A percentile compares a stretch with the other conserved stretches of the same genome.
These are phyloP conservation scores for Poeciliopsis occidentalis DNA, from an alignment of 2,113 vertebrate genomes.

Conservation along the genomic window DNA sequence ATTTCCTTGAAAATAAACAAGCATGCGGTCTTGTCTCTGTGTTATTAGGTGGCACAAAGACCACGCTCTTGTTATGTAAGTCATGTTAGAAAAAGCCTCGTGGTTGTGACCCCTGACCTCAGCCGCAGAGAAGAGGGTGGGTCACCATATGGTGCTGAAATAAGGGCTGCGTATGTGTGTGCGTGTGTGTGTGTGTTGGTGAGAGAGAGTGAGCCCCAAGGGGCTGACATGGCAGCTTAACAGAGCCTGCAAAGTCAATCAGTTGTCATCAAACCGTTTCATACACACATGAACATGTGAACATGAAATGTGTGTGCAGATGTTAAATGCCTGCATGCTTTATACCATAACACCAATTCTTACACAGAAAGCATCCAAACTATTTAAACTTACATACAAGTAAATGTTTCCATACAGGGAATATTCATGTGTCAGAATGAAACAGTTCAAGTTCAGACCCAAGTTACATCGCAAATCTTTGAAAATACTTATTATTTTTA, in stretches of 20 bases:
- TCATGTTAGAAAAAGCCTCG: conserved; percentile 57
- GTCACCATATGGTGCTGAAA: conserved; percentile 75
- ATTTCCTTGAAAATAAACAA: neutral
- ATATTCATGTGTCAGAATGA: neutral
- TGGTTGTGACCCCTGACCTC: conserved; percentile 66
- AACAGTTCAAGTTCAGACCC: neutral
- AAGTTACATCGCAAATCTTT: neutral
- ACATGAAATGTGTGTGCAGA: neutral
- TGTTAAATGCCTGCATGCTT: conserved; percentile 6
- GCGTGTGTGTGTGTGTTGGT: conserved; percentile 21
- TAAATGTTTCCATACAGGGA: neutral
- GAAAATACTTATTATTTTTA: neutral
- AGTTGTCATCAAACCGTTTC: conserved; percentile 33
- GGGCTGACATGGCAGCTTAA: conserved; percentile 43
- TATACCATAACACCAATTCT: neutral
- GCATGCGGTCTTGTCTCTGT: neutral
- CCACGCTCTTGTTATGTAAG: conserved; percentile 11
- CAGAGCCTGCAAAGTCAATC: conserved; percentile 37
- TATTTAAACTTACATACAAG: neutral
- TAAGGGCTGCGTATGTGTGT: conserved; percentile 25
- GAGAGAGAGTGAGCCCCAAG: conserved; percentile 65
- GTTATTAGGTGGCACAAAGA: conserved; percentile 13
- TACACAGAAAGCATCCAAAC: neutral
- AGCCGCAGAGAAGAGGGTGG: conserved; percentile 49
- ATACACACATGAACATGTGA: conserved; percentile 6